Base-by-base conservation (phyloP, 2,888 invertebrate species). In the Sarcophaga subvicina region DNA sequence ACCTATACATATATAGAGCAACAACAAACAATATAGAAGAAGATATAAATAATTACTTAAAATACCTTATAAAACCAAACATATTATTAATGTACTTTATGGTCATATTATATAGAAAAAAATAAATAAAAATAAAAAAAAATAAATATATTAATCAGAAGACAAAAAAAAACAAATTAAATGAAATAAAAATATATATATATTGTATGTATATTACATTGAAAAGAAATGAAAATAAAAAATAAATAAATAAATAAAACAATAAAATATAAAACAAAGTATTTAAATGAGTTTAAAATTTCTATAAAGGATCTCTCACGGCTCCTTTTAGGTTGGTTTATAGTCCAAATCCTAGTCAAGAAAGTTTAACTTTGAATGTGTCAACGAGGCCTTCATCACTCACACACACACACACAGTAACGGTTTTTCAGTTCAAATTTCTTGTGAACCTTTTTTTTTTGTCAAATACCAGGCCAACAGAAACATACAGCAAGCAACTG, bases 141-240 rank as follows among this genome's bases (percentile, higher is more conserved):
- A 17, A 66, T 17, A 3, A 66, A 54, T 77, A 86, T 66, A 67
- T 62, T 75, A 79, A 80, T 78, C 45, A 37, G n/a, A 54, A 49
- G n/a, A 47, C 62, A 75, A 12, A 49, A 62, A 20, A 66, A 67
- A 49, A 59, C 0, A 62, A 17, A 69, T 37, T 12, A 62, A 45
- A 45, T n/a, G 2, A 62, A 73, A 2, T 14, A 62, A 64, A 80
- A n/a, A 20, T 22, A 70, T 66, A 66, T 54, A 54, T 54, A 77
- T 77, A 77, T 72, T 83, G 71, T 83, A 71, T 83, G 82, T 82
- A 76, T 83, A 77, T 77, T 59, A 83, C 71, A 83, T 78, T 83
- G 71, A 83, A 77, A 71, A 47, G 17, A 72, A 83, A 77, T 72
- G 60, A 70, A 71, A 4, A 27, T 47, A 71, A 49, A 62, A 45